A percentile compares a stretch with the other conserved stretches of the same genome.
Conservation (phyloP, 2,797 vertebrate genomes). For the Syngnathus acus region DNA sequence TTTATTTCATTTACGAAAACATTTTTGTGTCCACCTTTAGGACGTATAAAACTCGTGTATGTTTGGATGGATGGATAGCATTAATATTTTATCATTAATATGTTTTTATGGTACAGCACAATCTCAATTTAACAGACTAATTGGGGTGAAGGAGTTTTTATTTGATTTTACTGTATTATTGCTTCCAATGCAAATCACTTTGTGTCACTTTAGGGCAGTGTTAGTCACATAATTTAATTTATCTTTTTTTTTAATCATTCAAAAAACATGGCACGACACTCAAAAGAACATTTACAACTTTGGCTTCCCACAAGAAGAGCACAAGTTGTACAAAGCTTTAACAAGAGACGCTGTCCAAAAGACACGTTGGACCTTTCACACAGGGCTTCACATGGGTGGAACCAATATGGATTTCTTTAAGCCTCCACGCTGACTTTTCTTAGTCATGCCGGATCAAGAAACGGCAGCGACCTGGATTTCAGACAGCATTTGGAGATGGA, state of each 20-base stretch:
- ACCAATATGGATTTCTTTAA: conserved; percentile 11
- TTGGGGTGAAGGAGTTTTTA: too few relatives aligned
- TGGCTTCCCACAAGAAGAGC: not conserved
- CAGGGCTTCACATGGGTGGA: conserved; percentile 6
- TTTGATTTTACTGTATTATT: too few relatives aligned
- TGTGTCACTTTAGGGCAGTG: not conserved
- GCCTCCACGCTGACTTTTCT: not conserved
- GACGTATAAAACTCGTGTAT: too few relatives aligned
- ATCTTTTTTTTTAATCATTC: not conserved
- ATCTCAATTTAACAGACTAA: too few relatives aligned
- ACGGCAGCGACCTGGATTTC: not conserved
- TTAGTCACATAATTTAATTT: not conserved
- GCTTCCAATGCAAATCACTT: not conserved
- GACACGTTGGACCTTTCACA: not conserved
- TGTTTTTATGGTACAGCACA: too few relatives aligned
- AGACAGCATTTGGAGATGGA: conserved; percentile 4
- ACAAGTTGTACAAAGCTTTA: not conserved
- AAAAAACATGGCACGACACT: not conserved
- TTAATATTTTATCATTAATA: too few relatives aligned
- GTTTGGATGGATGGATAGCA: too few relatives aligned
- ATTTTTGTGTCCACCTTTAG: too few relatives aligned
- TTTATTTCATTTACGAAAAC: too few relatives aligned
- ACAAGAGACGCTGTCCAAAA: conserved; percentile 9
- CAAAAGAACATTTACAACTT: not conserved
- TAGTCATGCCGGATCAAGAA: conserved; percentile 9